phyloP scores from a whole-genome alignment of 1,140 invertebrate species.

The Drosophila ohnishii region DNA sequence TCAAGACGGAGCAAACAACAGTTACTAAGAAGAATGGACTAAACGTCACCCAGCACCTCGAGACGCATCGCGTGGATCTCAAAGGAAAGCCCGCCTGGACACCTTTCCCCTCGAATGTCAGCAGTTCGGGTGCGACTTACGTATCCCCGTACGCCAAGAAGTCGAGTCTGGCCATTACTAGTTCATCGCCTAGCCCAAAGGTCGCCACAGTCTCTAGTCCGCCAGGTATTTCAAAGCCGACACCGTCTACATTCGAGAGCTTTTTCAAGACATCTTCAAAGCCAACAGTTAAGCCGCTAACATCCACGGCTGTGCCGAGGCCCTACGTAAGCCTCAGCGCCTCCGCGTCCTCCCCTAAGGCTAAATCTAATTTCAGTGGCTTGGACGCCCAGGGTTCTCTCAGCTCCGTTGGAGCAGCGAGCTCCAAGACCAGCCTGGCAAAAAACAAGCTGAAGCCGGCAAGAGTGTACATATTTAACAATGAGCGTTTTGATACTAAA shows the following conservation, averaged over 20 bases:
- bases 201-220: not conserved
- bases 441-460: conserved; percentile 67
- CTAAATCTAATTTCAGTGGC: conserved; percentile 14
- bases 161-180: conserved; percentile 25
- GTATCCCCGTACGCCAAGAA: conserved; percentile 50
- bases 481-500: conserved; percentile 64
- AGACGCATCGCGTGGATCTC: conserved; percentile 59
- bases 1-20: conserved; percentile 63
- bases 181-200: conserved; percentile 33
- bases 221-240: conserved; percentile 10
- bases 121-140: conserved; percentile 11
- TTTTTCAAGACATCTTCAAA: conserved; percentile 8
- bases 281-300: not conserved
- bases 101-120: conserved; percentile 15
- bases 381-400: conserved; percentile 34
- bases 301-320: not conserved
- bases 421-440: not conserved
- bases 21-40: conserved; percentile 68
- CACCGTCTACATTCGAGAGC: conserved; percentile 3
- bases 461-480: conserved; percentile 70
- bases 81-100: conserved; percentile 30
- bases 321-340: conserved; percentile 39
- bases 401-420: not conserved
- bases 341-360: conserved; percentile 7
- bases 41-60: conserved; percentile 64